These are phyloP conservation scores for Choloepus didactylus DNA, from an alignment of 2,797 vertebrate species.

Conservation along the genomic window DNA sequence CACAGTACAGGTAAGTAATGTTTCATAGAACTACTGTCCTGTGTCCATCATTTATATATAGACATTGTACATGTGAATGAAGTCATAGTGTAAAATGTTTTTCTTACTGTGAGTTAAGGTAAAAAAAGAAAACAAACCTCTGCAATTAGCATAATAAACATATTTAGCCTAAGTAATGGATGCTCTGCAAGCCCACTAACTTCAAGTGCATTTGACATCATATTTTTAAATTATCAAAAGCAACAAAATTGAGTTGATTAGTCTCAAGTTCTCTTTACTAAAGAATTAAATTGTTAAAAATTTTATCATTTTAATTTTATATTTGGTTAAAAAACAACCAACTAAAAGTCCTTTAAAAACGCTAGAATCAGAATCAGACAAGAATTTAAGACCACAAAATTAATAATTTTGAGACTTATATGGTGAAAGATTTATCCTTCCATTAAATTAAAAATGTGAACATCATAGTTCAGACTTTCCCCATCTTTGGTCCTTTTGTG, in stretches of 20 bases:
- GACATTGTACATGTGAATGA: background rate
- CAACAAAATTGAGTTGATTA: background rate
- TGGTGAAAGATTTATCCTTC: conserved; percentile 40
- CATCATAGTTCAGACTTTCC: background rate
- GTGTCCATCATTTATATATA: background rate
- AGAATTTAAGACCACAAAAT: conserved; percentile 47
- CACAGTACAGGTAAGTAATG: background rate
- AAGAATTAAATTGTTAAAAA: conserved; percentile 29
- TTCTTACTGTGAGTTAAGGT: background rate
- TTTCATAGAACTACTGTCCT: background rate
- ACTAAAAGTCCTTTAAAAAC: background rate
- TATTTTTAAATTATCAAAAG: conserved; percentile 24
- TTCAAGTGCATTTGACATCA: background rate
- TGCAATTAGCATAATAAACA: conserved; percentile 47
- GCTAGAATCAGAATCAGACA: background rate
- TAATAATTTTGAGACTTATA: conserved; percentile 13
- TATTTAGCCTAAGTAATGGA: background rate
- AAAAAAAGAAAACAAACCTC: background rate
- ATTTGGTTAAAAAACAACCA: background rate
- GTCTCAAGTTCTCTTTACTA: conserved; percentile 11
- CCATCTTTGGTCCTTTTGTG: background rate
- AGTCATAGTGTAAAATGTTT: background rate
- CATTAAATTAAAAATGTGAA: conserved; percentile 51
- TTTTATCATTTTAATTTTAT: background rate
- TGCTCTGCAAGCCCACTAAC: background rate